Evolutionary conservation across 64 coral and sea anemone species (phyloP), one percentile per base, ranked within the genome.

Genomic region (Platygyra sinensis): DNA sequence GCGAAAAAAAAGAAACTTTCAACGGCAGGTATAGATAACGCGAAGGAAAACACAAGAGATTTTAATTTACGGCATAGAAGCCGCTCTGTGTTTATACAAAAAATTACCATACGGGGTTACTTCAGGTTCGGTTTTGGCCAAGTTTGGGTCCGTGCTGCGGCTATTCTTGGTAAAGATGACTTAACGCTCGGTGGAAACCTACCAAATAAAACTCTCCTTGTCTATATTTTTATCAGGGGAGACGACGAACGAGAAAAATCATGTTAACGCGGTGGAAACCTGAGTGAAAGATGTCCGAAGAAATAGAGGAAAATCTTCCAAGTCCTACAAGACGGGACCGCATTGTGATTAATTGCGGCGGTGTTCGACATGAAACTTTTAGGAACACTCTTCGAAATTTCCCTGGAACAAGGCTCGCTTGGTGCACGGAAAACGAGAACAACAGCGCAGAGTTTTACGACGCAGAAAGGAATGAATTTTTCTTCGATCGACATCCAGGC

Each of bases 401-500:
- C 76, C 97, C 97, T 4, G 91, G 93, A 28, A 94, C 97, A 2
- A 76, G 97, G 24, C 85, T 99, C 8, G 85, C 94, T 11, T 99
- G 94, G 97, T 96, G 85, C 19, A 92, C 83, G 0, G 94, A 99
- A 91, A 95, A 87, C 75, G 73, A 80, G 3, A 39, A 89, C 19
- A 96, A 95, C 77, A 95, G 93, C 29, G 80, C 87, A 20, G 51
- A 82, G 8, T 88, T 93, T 50, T 96, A 82, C 30, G 69, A 93
- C 50, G 86, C 88, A n/a, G 94, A 91, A 8, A 93, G 94, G 49
- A 76, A 93, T 16, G 97, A 99, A 32, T 93, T 93, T 85, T 99
- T 99, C 75, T 99, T 99, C 76, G 97, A 99, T 79, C 87, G 97
- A 60, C 94, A 99, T 87, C 97, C 97, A 4, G 94, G 91, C 8